Evolutionary conservation across 2,113 vertebrate species (phyloP).

Genomic region (Zosterops borbonicus): DNA sequence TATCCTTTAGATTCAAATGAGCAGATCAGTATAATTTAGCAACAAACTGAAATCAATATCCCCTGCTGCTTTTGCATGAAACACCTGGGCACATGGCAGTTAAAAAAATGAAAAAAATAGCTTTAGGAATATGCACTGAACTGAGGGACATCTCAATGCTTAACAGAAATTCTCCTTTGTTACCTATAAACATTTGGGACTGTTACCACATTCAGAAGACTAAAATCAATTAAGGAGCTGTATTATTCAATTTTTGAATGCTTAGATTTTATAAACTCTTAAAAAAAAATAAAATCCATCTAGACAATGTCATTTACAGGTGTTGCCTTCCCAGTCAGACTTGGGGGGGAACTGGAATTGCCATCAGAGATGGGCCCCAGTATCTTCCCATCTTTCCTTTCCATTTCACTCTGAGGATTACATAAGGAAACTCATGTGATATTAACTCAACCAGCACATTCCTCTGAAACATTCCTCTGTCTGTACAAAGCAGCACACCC

Average conservation of each 20-base stretch:
- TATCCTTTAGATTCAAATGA: not conserved
- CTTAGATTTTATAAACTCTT: not conserved
- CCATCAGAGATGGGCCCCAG: rapidly evolving
- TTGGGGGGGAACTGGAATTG: not conserved
- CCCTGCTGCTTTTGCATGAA: not conserved
- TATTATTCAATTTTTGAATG: not conserved
- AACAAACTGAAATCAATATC: not conserved
- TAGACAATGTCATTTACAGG: not conserved
- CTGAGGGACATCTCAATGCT: not conserved
- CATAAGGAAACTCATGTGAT: not conserved
- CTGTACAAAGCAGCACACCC: not conserved
- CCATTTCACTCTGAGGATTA: not conserved
- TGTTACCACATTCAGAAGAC: not conserved
- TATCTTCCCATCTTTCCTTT: not conserved
- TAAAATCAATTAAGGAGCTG: not conserved
- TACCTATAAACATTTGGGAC: not conserved
- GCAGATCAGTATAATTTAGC: not conserved
- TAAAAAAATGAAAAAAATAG: not conserved
- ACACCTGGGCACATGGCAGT: not conserved
- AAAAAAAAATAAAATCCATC: not conserved
- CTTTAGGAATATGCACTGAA: not conserved
- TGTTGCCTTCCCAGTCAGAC: not conserved
- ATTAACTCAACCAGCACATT: not conserved
- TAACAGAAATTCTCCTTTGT: not conserved
- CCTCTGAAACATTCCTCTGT: not conserved